A percentile compares a stretch with the other conserved stretches of the same genome.
These are phyloP conservation scores for Sturnira hondurensis DNA, from an alignment of 2,113 vertebrate genomes.

Conservation along the genomic window DNA sequence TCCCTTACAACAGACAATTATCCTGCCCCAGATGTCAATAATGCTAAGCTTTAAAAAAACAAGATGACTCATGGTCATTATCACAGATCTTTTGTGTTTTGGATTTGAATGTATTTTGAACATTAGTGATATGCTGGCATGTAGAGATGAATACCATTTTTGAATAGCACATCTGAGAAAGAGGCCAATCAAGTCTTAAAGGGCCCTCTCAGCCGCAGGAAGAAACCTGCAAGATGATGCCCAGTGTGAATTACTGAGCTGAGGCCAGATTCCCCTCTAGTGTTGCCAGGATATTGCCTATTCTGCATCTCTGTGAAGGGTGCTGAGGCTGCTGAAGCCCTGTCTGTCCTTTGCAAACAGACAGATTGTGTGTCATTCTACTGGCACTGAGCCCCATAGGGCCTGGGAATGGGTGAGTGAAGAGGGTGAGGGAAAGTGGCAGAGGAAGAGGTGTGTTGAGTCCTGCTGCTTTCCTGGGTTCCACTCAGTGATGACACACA, in stretches of 20 bases:
- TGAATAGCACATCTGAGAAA: background rate
- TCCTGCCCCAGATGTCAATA: background rate
- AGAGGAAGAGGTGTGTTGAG: background rate
- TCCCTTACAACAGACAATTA: background rate
- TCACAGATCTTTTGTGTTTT: background rate
- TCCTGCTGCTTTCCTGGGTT: background rate
- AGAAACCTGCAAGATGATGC: background rate
- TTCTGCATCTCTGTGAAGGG: background rate
- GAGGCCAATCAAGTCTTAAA: background rate
- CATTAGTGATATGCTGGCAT: background rate
- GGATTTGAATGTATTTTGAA: background rate
- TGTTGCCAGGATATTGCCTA: background rate
- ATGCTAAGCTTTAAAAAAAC: background rate
- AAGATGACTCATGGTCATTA: background rate
- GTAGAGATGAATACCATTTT: background rate
- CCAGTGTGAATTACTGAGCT: background rate
- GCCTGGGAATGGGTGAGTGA: fast-evolving
- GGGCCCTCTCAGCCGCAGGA: fast-evolving
- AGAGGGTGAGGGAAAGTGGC: fast-evolving
- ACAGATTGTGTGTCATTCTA: too few relatives aligned
- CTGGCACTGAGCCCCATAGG: fast-evolving
- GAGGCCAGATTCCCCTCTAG: background rate
- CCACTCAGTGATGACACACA: background rate
- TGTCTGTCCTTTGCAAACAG: background rate
- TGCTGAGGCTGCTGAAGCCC: background rate